phyloP scores from a whole-genome alignment of 1,140 invertebrate genomes.

The Ostrea edulis region DNA sequence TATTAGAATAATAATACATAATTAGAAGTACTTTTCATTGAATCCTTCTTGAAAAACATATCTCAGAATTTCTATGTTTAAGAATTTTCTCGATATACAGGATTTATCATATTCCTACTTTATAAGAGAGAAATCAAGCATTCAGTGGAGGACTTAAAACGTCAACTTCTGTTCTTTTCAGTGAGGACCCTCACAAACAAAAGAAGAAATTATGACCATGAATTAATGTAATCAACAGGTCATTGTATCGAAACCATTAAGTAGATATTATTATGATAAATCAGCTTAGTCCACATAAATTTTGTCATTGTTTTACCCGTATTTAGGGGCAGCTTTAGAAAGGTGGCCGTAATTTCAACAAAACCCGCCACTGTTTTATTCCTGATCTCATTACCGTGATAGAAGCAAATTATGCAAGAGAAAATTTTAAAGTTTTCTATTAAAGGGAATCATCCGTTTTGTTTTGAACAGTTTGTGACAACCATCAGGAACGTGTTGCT shows the following conservation, averaged over 20 bases:
- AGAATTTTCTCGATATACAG: background rate
- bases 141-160: background rate
- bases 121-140: background rate
- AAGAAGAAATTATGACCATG: conserved; percentile 18
- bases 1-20: background rate
- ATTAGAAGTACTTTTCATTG: background rate
- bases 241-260: conserved; percentile 18
- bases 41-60: background rate
- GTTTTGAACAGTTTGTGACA: conserved; percentile 33
- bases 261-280: conserved; percentile 38
- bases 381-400: conserved; percentile 21
- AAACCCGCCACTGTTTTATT: background rate
- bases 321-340: background rate
- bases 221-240: conserved; percentile 38
- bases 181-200: conserved; percentile 5
- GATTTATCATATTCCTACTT: background rate
- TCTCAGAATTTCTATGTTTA: background rate
- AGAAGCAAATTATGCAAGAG: conserved; percentile 30
- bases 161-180: conserved; percentile 24
- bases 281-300: conserved; percentile 27
- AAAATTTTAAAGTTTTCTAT: conserved; percentile 8
- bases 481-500: conserved; percentile 20
- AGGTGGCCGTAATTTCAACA: conserved; percentile 4
- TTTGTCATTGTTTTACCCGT: conserved; percentile 24
- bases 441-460: background rate